These are phyloP conservation scores for Caenorhabditis macrosperma DNA, from an alignment of 2,888 invertebrate genomes.

Conservation along the genomic window DNA sequence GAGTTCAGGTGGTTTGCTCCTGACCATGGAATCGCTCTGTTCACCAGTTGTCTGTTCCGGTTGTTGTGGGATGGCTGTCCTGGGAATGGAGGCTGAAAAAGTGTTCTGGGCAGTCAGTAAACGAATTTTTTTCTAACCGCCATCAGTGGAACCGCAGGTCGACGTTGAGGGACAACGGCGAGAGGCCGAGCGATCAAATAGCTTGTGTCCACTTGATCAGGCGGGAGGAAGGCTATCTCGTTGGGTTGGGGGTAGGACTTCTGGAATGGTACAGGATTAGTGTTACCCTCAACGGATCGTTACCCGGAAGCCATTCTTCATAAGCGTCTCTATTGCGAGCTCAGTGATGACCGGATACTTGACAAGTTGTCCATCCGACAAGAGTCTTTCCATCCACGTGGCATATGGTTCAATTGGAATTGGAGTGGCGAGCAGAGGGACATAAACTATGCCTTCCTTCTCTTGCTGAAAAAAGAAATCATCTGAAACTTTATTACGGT, in stretches of 20 bases:
- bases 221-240: background rate
- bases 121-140: too few species aligned
- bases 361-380: conserved; percentile 9
- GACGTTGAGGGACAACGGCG: background rate
- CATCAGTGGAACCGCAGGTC: too few species aligned
- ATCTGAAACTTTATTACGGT: too few species aligned
- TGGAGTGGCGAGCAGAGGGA: too few species aligned
- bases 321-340: background rate
- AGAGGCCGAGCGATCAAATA: conserved; percentile 14
- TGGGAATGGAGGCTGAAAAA: too few species aligned
- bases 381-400: conserved; percentile 1
- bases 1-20: too few species aligned
- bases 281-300: background rate
- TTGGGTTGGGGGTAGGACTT: conserved; percentile 4
- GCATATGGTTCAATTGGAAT: background rate
- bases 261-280: conserved; percentile 10
- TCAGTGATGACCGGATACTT: background rate
- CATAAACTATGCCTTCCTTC: too few species aligned
- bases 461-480: too few species aligned
- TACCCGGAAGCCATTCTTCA: conserved; percentile 17
- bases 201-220: background rate
- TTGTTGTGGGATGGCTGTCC: too few species aligned
- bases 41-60: too few species aligned
- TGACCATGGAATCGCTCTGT: too few species aligned
- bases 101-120: too few species aligned